Conservation (phyloP, 2,797 vertebrate genomes). For the Myiotriccus ornatus region DNA sequence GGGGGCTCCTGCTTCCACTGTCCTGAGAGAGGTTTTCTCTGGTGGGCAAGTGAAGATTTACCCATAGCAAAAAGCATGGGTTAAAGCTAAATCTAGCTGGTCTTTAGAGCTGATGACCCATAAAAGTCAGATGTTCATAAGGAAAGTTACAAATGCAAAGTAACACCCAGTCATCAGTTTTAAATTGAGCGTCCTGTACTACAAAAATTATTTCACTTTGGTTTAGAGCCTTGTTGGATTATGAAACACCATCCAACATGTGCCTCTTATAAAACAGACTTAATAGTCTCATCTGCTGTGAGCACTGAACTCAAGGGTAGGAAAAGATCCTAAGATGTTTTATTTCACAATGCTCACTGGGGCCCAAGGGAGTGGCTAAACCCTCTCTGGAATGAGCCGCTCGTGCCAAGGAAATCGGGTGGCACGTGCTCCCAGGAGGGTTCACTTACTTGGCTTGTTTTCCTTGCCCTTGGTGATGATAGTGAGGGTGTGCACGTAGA, state of each 20-base stretch:
- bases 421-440: accelerated
- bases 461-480: slow-evolving; percentile 91
- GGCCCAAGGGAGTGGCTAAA: neutral
- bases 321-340: neutral
- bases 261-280: neutral
- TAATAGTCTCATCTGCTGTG: neutral
- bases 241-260: neutral
- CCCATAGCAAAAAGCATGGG: neutral
- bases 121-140: neutral
- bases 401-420: neutral
- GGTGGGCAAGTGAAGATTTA: neutral
- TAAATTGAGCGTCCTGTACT: neutral
- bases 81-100: neutral
- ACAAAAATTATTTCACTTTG: neutral
- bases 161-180: neutral
- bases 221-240: neutral
- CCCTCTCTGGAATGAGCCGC: neutral
- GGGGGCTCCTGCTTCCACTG: neutral
- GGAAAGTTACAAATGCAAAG: neutral
- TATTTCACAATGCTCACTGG: neutral
- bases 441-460: slow-evolving; percentile 91
- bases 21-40: neutral
- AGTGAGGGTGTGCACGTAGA: slow-evolving; percentile 92
- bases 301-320: neutral
- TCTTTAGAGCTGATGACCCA: neutral